A percentile compares a stretch with the other conserved stretches of the same genome.
Evolutionary conservation across 2,113 vertebrate genomes (phyloP).

Genomic region (Dipodomys merriami): DNA sequence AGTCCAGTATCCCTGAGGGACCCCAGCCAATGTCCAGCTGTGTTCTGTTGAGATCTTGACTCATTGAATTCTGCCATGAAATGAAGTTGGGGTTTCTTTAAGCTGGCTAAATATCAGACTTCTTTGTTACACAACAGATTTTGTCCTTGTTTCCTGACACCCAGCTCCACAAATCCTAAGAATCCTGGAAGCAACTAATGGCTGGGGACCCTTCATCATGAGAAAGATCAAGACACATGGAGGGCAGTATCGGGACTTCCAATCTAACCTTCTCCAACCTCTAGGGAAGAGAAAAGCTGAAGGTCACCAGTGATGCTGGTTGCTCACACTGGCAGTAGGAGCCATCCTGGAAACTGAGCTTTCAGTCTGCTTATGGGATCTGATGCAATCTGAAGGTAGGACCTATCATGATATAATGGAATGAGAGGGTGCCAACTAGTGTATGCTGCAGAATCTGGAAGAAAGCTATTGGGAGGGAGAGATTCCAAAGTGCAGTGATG

Average conservation of each 20-base stretch:
- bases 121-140: neutral
- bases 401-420: neutral
- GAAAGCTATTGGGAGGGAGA: neutral
- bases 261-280: neutral
- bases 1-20: neutral
- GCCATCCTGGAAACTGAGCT: neutral
- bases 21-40: neutral
- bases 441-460: neutral
- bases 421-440: neutral
- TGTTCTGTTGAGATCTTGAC: neutral
- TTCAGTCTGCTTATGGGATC: neutral
- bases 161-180: neutral
- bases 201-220: neutral
- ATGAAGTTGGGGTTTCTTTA: neutral
- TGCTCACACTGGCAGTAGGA: no score
- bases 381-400: neutral
- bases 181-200: neutral
- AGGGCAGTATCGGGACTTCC: neutral
- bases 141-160: neutral
- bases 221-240: neutral
- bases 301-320: neutral
- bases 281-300: neutral
- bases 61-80: neutral
- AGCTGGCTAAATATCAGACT: neutral
- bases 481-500: neutral